Conservation (phyloP, 2,888 invertebrate genomes). For the Polyploca ridens region DNA sequence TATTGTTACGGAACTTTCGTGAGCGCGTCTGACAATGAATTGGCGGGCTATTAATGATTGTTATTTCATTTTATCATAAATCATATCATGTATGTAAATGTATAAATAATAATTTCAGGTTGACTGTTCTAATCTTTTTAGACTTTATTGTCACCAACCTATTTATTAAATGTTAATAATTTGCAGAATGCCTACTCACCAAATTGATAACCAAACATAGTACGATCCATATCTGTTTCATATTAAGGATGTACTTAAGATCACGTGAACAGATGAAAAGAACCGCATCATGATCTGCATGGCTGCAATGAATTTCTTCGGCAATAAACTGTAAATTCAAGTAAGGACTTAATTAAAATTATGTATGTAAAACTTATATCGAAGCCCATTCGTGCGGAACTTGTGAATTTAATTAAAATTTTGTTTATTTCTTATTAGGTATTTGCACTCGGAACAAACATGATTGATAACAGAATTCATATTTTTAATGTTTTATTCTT, state of each 20-base stretch:
- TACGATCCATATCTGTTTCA: slow-evolving; percentile 58
- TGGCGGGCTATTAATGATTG: too few relatives aligned
- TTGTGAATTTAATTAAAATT: slow-evolving; percentile 3
- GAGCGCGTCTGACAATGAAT: too few relatives aligned
- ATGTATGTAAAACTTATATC: slow-evolving; percentile 37
- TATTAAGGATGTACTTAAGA: slow-evolving; percentile 58
- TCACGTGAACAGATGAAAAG: slow-evolving; percentile 43
- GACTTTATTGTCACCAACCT: too few relatives aligned
- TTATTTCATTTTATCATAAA: too few relatives aligned
- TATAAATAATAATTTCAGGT: too few relatives aligned
- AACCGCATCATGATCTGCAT: slow-evolving; percentile 50
- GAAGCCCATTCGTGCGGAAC: slow-evolving; percentile 40
- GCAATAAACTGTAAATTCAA: slow-evolving; percentile 49
- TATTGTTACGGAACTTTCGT: too few relatives aligned
- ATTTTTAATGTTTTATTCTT: not conserved
- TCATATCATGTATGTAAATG: too few relatives aligned
- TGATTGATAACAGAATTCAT: not conserved
- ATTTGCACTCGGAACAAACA: not conserved
- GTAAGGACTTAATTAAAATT: slow-evolving; percentile 61
- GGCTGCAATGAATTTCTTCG: slow-evolving; percentile 45
- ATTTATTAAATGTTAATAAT: too few relatives aligned
- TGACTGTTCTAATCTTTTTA: too few relatives aligned
- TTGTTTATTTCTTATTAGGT: not conserved
- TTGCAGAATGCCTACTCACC: slow-evolving; percentile 50
- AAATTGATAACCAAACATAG: slow-evolving; percentile 51